A percentile compares a stretch with the other conserved stretches of the same genome.
These are phyloP conservation scores for Linurgus olivaceus DNA, from an alignment of 2,797 vertebrate species.

Conservation along the genomic window DNA sequence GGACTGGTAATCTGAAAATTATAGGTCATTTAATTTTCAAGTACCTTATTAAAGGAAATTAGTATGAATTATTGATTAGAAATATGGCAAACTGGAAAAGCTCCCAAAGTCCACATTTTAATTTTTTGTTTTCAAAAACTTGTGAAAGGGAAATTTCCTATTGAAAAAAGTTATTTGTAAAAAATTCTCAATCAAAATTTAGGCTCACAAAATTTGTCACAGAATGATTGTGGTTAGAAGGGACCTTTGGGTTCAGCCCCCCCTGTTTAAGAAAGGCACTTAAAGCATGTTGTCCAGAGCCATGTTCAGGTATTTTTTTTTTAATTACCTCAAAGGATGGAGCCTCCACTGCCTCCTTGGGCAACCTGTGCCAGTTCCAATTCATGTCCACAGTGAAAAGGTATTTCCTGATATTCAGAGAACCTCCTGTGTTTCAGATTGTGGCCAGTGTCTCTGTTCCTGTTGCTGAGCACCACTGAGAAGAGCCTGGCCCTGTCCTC, in stretches of 20 bases:
- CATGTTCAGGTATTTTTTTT: background rate
- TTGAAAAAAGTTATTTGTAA: background rate
- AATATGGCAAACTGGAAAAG: background rate
- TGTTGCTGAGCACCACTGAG: background rate
- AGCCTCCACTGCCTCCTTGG: background rate
- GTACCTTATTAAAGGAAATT: background rate
- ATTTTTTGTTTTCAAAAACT: background rate
- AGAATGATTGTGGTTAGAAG: background rate
- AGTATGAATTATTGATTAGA: background rate
- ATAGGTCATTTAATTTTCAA: background rate
- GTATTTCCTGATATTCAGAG: background rate
- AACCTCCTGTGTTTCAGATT: background rate
- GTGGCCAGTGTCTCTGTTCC: background rate
- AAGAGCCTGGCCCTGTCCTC: background rate
- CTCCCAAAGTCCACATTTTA: background rate
- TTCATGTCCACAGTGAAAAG: background rate
- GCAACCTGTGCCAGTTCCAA: background rate
- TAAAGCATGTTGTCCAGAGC: rapidly evolving
- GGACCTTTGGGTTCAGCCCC: background rate
- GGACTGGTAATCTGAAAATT: background rate
- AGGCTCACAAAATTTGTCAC: background rate
- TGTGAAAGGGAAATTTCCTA: background rate
- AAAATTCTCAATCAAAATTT: background rate
- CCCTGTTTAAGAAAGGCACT: background rate
- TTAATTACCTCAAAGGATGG: background rate